phyloP scores from a whole-genome alignment of 2,888 invertebrate species.

The Isotomurus palustris region DNA sequence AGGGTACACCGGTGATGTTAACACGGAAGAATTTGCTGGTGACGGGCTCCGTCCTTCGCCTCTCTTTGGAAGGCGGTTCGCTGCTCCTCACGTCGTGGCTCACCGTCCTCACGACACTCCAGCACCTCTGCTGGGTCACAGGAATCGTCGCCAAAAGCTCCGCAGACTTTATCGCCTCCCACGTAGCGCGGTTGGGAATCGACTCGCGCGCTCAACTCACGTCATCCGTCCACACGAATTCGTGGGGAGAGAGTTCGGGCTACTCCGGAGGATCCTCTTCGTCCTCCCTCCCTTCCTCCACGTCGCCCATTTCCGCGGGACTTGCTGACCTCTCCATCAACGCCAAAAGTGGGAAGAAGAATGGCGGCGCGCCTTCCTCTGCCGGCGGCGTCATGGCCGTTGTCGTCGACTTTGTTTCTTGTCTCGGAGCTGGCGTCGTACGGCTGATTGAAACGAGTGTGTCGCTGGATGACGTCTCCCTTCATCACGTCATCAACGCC shows the following conservation, averaged over 20 bases:
- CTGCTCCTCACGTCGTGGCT: slow-evolving; percentile 93
- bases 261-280: slow-evolving; percentile 14
- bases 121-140: slow-evolving; percentile 56
- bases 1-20: slow-evolving; percentile 74
- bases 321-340: slow-evolving; percentile 22
- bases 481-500: slow-evolving; percentile 94
- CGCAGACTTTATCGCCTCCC: slow-evolving; percentile 40
- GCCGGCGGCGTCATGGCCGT: slow-evolving; percentile 45
- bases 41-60: slow-evolving; percentile 81
- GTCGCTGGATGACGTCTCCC: slow-evolving; percentile 84
- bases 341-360: slow-evolving; percentile 30
- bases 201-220: slow-evolving; percentile 19
- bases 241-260: slow-evolving; percentile 16
- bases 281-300: slow-evolving; percentile 19
- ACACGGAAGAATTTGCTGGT: slow-evolving; percentile 97
- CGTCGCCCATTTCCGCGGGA: slow-evolving; percentile 21
- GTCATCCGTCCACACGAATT: slow-evolving; percentile 1
- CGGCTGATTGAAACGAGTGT: slow-evolving; percentile 91
- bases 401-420: slow-evolving; percentile 45
- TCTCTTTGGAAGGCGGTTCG: slow-evolving; percentile 88
- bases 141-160: slow-evolving; percentile 43
- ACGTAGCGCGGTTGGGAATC: slow-evolving; percentile 16
- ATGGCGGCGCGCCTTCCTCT: slow-evolving; percentile 36
- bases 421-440: slow-evolving; percentile 59
- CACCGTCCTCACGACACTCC: slow-evolving; percentile 88